phyloP scores from a whole-genome alignment of 2,797 vertebrate genomes.

The Labeo calbasu region DNA sequence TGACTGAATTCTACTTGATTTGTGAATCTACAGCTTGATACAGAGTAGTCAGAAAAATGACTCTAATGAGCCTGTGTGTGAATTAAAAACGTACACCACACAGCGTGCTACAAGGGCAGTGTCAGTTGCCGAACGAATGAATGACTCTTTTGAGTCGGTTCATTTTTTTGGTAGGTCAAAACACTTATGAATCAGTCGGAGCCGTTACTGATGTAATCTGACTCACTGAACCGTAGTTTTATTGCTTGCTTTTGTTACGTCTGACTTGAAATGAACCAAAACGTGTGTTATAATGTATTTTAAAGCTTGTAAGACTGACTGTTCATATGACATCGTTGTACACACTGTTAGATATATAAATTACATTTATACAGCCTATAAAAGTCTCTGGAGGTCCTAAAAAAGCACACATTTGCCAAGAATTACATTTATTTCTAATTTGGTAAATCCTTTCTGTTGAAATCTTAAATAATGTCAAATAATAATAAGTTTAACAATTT shows the following conservation, averaged over 20 bases:
- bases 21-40: neutral
- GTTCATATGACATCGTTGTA: neutral
- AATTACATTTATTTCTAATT: neutral
- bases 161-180: no score
- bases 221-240: neutral
- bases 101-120: neutral
- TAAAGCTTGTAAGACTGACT: neutral
- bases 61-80: neutral
- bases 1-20: neutral
- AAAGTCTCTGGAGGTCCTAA: neutral
- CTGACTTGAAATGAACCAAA: neutral
- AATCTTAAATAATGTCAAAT: no score
- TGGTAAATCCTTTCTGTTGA: neutral
- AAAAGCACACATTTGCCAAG: neutral
- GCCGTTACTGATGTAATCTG: neutral
- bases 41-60: neutral
- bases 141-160: neutral
- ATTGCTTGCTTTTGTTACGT: neutral
- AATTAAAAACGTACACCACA: no score
- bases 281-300: neutral
- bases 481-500: neutral
- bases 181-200: no score
- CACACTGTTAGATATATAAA: neutral
- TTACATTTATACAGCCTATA: neutral
- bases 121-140: neutral